Evolutionary conservation across 1,140 invertebrate genomes (phyloP), one percentile per base, ranked within the genome.

Genomic region (Oedothorax gibbosus): DNA sequence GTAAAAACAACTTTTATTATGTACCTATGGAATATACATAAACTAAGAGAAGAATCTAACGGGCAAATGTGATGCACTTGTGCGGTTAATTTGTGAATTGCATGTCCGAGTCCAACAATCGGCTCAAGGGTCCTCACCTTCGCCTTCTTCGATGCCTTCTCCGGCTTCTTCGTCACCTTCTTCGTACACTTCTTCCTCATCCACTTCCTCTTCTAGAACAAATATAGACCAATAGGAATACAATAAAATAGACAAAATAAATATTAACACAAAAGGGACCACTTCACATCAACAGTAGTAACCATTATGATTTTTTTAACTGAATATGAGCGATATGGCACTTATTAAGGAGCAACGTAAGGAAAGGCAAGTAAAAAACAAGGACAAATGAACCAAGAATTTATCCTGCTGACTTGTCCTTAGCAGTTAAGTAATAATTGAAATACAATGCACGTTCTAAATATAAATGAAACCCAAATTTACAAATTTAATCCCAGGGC

Each of bases 141-240:
- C 77, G 84, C 86, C 85, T 69, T 87, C 86, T 60, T 86, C 87
- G 18, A 87, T 77, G 9, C 64, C 86, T 62, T 87, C 86, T 56
- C 75, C 86, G 64, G 64, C 85, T 20, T 88, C 88, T 49, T 89
- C 88, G 72, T 88, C 88, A 57, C 88, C 88, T 79, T 88, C 88
- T 87, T 89, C 89, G 86, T 89, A 88, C 3, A 89, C 88, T 71
- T 89, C 89, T 79, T 89, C 88, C 8, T 88, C 87, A 82, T 89
- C 88, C 65, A 88, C 87, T 51, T 86, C 86, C 60, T 87, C 88
- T 53, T 88, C 87, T 72, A 79, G 69, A 81, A 71, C 65, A 78
- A 69, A 71, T 79, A 87, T 80, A 20, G 15, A 35, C 35, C 35
- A 35, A 35, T 35, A 35, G 5, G 69, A 18, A 71, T 53, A 51